phyloP scores from a whole-genome alignment of 2,797 vertebrate genomes.

The Siniperca obscura region DNA sequence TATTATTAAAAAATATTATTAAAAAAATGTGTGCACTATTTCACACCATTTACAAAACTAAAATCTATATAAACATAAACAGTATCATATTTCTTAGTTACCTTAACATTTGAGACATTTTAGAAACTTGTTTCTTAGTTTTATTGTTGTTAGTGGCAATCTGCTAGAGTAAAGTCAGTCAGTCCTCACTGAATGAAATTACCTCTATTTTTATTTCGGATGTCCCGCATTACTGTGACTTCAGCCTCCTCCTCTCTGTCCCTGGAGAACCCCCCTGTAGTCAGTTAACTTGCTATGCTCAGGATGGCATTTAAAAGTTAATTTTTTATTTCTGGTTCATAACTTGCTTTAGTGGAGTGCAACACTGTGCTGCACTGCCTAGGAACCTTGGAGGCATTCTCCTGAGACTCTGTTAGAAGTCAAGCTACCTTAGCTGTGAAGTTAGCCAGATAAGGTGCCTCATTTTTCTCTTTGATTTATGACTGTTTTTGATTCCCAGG shows the following conservation, averaged over 20 bases:
- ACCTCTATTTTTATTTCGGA: constrained; percentile 51
- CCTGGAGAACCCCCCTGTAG: constrained; percentile 43
- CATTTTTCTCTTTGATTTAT: constrained; percentile 86
- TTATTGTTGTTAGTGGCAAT: background rate
- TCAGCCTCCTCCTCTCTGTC: constrained; percentile 22
- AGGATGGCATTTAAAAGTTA: constrained; percentile 66
- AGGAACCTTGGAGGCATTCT: constrained; percentile 78
- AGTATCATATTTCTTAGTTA: background rate
- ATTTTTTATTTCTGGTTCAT: constrained; percentile 79
- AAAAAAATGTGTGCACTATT: too few species aligned
- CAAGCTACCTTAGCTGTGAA: constrained; percentile 84
- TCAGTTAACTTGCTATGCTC: constrained; percentile 62
- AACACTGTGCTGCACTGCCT: constrained; percentile 54
- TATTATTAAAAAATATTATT: background rate
- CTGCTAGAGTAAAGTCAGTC: background rate
- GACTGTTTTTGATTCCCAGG: constrained; percentile 81
- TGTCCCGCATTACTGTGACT: constrained; percentile 51
- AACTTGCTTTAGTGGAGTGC: constrained; percentile 58
- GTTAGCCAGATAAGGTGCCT: constrained; percentile 84
- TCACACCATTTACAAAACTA: background rate
- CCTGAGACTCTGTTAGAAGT: constrained; percentile 79
- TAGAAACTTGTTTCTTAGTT: background rate
- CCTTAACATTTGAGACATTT: background rate
- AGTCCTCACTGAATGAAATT: constrained; percentile 32
- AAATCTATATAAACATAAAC: background rate